Base-by-base conservation (phyloP, 2,797 vertebrate species). In the Chelmon rostratus region DNA sequence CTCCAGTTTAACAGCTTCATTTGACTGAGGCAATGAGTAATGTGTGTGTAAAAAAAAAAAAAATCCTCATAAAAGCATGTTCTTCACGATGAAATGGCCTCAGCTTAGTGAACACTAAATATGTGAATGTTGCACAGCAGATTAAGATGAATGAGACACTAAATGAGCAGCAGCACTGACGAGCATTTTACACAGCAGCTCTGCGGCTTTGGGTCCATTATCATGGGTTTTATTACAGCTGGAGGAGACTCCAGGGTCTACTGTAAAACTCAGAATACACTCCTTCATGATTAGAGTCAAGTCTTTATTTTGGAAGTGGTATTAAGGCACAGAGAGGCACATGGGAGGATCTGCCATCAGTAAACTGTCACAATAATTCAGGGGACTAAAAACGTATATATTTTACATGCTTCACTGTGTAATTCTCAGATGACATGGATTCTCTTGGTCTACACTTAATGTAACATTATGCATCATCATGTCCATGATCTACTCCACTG, bases 141-240 rank as follows among this genome's bases (percentile, higher is more conserved):
- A 80, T 81, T 67, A 50, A 49, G 57, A 82, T 72, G 73, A 81
- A 86, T 52, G 77, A 66, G 71, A 79, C 56, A 65, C 61, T 66
- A 53, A 86, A 88, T n/a, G 53, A 49, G 47, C 67, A 73, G 56
- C 68, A 82, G 61, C 73, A 53, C 23, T 50, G 62, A 85, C 61
- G 38, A 74, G 47, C 44, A 19, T 66, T 90, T 87, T 57, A 84
- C 63, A 78, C 52, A 59, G 54, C 78, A 58, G 62, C 77, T 66
- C 42, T 83, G 38, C 15, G 59, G 76, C 68, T 88, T 85, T 65
- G 68, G 64, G 37, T 79, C 65, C 71, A 80, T 87, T 85, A 86
- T 82, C 76, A 57, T 33, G 54, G 18, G 44, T 84, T 87, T 88
- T 81, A 84, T 83, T 82, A 66, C 40, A 77, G 18, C 74, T 65